Percentiles rank a stretch among this genome's conserved stretches.
These are phyloP conservation scores for Punctoribates punctum DNA, from an alignment of 2,888 invertebrate species.

Conservation along the genomic window DNA sequence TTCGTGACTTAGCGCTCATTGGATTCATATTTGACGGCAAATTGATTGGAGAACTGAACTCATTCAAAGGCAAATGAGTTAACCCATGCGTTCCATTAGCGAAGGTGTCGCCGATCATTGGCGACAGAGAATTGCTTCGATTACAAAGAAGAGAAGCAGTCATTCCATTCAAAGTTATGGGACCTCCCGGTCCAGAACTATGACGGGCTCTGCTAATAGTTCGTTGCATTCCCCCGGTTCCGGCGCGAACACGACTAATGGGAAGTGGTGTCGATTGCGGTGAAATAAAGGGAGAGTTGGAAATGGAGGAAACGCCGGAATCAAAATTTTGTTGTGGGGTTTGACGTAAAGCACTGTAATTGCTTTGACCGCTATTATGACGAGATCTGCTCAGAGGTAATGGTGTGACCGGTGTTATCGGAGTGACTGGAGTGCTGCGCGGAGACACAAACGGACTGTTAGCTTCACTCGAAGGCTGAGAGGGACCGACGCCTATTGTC, in stretches of 20 bases:
- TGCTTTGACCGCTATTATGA: slow-evolving; percentile 51
- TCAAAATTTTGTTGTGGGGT: slow-evolving; percentile 48
- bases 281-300: slow-evolving; percentile 51
- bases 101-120: slow-evolving; percentile 40
- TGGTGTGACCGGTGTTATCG: slow-evolving; percentile 42
- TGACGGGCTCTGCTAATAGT: slow-evolving; percentile 49
- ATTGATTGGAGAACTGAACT: background rate
- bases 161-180: slow-evolving; percentile 30
- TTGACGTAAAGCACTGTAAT: slow-evolving; percentile 46
- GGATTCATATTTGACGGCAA: background rate
- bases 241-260: slow-evolving; percentile 44
- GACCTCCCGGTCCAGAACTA: slow-evolving; percentile 49
- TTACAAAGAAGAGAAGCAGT: slow-evolving; percentile 18
- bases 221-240: slow-evolving; percentile 14
- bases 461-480: slow-evolving; percentile 64
- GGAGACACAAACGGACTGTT: slow-evolving; percentile 80
- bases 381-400: slow-evolving; percentile 50
- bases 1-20: slow-evolving; percentile 7
- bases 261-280: slow-evolving; percentile 50
- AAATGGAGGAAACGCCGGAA: slow-evolving; percentile 51
- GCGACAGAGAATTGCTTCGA: slow-evolving; percentile 44
- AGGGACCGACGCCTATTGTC: slow-evolving; percentile 52
- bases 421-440: slow-evolving; percentile 55
- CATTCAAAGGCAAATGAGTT: background rate
- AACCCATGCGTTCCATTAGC: background rate